Evolutionary conservation across 2,888 invertebrate genomes (phyloP).

Genomic region (Cataglyphis cursor): DNA sequence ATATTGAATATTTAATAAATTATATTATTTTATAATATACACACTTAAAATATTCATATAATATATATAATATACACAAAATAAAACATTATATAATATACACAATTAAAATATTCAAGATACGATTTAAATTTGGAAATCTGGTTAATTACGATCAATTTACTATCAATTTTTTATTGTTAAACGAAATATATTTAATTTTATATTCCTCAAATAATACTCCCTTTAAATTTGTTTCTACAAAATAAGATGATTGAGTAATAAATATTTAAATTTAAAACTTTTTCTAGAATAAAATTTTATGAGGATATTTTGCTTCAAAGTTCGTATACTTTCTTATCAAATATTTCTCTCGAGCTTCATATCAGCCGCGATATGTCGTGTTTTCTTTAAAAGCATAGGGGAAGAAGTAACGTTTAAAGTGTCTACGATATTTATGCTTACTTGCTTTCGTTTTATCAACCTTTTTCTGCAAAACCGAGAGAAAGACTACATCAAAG

Average conservation of each 20-base stretch:
- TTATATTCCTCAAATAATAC: neutral
- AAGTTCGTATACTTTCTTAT: neutral
- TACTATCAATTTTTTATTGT: neutral
- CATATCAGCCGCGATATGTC: neutral
- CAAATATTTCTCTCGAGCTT: neutral
- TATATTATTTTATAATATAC: neutral
- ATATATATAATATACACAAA: neutral
- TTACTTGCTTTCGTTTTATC: constrained; percentile 11
- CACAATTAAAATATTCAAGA: constrained; percentile 3
- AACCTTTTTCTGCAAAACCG: neutral
- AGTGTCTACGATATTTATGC: neutral
- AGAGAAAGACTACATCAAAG: neutral
- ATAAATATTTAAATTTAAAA: neutral
- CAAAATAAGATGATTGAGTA: neutral
- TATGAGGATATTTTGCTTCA: neutral
- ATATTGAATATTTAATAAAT: neutral
- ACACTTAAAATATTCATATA: constrained; percentile 7
- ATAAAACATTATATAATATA: too few species aligned
- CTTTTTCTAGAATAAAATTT: neutral
- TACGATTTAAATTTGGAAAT: neutral
- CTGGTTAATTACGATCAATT: neutral
- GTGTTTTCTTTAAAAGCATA: neutral
- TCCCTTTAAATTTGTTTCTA: neutral
- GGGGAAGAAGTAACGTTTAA: neutral
- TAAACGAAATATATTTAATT: neutral